These are phyloP conservation scores for Augochlora pura DNA, from an alignment of 1,140 invertebrate species.

Conservation along the genomic window DNA sequence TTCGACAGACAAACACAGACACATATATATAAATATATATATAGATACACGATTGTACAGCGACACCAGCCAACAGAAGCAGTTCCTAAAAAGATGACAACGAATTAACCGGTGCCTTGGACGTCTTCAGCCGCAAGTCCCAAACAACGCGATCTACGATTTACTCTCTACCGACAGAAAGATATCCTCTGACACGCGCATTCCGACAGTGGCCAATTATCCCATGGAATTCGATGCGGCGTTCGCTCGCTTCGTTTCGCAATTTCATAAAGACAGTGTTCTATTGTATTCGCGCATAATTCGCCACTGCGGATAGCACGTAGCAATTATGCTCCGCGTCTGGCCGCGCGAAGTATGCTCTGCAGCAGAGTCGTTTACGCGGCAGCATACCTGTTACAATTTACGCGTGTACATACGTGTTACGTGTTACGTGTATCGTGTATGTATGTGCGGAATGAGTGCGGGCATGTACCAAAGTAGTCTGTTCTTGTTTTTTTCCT, in stretches of 20 bases:
- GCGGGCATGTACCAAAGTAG: conserved; percentile 55
- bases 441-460: conserved; percentile 18
- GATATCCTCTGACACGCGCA: too few species aligned
- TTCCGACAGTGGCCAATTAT: background rate
- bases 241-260: too few species aligned
- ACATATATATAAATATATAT: conserved; percentile 1
- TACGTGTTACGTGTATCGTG: background rate
- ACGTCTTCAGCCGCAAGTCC: conserved; percentile 21
- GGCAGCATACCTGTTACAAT: conserved; percentile 16
- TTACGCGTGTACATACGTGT: conserved; percentile 28
- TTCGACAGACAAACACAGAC: background rate
- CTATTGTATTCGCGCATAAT: too few species aligned
- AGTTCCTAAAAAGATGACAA: conserved; percentile 54
- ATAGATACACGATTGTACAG: conserved; percentile 24
- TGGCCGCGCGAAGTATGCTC: conserved; percentile 52
- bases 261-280: too few species aligned
- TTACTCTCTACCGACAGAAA: too few species aligned
- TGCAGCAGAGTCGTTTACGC: conserved; percentile 55
- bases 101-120: conserved; percentile 51
- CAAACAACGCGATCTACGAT: background rate
- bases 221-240: too few species aligned
- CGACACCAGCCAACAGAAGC: conserved; percentile 68
- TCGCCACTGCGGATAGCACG: conserved; percentile 36
- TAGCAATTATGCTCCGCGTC: conserved; percentile 28
- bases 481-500: too few species aligned